A percentile compares a stretch with the other conserved stretches of the same genome.
These are phyloP conservation scores for Timema podura DNA, from an alignment of 2,888 invertebrate genomes.

Conservation along the genomic window DNA sequence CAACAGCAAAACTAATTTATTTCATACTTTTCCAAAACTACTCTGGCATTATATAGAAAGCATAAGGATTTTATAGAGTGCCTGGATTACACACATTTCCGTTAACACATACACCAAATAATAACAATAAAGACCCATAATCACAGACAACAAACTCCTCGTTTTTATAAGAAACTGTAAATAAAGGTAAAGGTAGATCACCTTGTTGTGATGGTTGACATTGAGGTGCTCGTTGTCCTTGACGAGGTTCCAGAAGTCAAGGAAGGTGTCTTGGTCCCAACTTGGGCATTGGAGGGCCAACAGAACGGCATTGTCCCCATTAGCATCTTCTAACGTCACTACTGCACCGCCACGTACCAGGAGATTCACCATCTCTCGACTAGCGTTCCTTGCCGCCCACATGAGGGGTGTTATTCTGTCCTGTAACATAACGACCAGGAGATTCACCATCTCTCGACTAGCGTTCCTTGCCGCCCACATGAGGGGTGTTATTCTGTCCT, in stretches of 20 bases:
- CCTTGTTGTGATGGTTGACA: too few species aligned
- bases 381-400: conserved; percentile 4
- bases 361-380: not conserved
- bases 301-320: not conserved
- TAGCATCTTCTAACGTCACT: not conserved
- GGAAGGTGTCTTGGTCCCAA: not conserved
- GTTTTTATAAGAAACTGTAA: too few species aligned
- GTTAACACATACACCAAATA: too few species aligned
- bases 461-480: not conserved
- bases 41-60: too few species aligned
- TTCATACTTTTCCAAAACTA: too few species aligned
- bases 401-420: not conserved
- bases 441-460: too few species aligned
- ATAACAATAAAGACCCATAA: too few species aligned
- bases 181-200: too few species aligned
- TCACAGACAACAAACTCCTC: too few species aligned
- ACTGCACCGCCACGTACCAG: not conserved
- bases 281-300: not conserved
- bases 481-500: not conserved
- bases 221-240: not conserved
- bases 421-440: not conserved
- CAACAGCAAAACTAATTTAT: too few species aligned
- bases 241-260: not conserved
- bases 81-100: too few species aligned
- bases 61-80: too few species aligned